phyloP scores from a whole-genome alignment of 2,113 vertebrate species.

The Colius striatus region DNA sequence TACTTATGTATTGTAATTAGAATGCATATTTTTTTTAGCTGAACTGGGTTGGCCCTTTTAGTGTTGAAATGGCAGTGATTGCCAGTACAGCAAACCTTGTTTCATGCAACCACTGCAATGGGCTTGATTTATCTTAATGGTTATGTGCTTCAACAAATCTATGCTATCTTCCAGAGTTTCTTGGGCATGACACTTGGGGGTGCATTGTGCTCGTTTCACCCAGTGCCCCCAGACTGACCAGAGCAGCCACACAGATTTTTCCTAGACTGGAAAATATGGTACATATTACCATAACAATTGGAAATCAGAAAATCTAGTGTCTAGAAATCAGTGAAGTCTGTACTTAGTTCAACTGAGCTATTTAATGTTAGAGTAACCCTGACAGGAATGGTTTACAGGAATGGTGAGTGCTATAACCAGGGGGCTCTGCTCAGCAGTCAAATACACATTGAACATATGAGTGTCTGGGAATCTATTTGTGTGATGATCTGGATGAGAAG shows the following conservation, averaged over 20 bases:
- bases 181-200: background rate
- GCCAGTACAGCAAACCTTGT: background rate
- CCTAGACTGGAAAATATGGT: background rate
- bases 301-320: background rate
- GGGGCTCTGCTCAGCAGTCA: background rate
- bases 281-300: background rate
- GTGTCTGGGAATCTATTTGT: background rate
- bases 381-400: background rate
- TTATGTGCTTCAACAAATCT: background rate
- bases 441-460: accelerated
- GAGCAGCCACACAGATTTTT: background rate
- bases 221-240: background rate
- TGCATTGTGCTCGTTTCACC: background rate
- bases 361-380: background rate
- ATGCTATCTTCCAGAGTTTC: background rate
- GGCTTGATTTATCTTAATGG: background rate
- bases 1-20: background rate
- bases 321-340: background rate
- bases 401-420: background rate
- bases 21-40: background rate
- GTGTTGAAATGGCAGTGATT: background rate
- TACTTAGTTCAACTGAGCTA: background rate
- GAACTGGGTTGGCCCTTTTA: background rate
- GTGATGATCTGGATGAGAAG: background rate
- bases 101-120: background rate